Percentiles rank a stretch among this genome's conserved stretches.
These are phyloP conservation scores for Xiphophorus birchmanni DNA, from an alignment of 2,797 vertebrate genomes.

Conservation along the genomic window DNA sequence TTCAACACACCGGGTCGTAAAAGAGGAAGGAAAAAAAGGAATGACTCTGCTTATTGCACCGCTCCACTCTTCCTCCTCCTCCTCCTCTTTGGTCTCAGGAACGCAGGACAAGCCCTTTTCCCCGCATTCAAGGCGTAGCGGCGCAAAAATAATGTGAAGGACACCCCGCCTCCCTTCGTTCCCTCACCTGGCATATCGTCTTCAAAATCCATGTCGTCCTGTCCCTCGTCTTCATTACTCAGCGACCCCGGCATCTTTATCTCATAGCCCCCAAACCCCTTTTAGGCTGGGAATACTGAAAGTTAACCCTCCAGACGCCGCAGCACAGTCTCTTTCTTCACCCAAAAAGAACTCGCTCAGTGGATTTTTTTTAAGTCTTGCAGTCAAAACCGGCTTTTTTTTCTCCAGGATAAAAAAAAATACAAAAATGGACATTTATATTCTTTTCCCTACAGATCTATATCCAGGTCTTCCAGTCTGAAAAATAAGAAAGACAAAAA, in stretches of 20 bases:
- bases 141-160: slow-evolving; percentile 77
- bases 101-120: slow-evolving; percentile 83
- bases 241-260: slow-evolving; percentile 93
- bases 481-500: slow-evolving; percentile 89
- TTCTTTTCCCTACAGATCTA: slow-evolving; percentile 73
- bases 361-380: slow-evolving; percentile 18
- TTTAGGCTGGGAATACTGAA: slow-evolving; percentile 77
- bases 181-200: slow-evolving; percentile 93
- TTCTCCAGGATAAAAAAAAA: slow-evolving; percentile 55
- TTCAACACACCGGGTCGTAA: slow-evolving; percentile 66
- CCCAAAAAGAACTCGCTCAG: slow-evolving; percentile 67
- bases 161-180: slow-evolving; percentile 72
- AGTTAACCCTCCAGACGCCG: slow-evolving; percentile 85
- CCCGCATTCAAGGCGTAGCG: slow-evolving; percentile 84
- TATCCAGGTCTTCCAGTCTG: slow-evolving; percentile 87
- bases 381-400: slow-evolving; percentile 74
- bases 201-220: slow-evolving; percentile 92
- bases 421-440: slow-evolving; percentile 21
- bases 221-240: slow-evolving; percentile 92
- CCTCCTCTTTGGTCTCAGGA: slow-evolving; percentile 62
- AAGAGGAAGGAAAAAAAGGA: slow-evolving; percentile 49
- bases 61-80: slow-evolving; percentile 61
- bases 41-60: slow-evolving; percentile 76
- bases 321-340: slow-evolving; percentile 76
- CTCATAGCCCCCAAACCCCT: slow-evolving; percentile 79